Conservation (phyloP, 2,113 vertebrate genomes). For the Sorex araneus region DNA sequence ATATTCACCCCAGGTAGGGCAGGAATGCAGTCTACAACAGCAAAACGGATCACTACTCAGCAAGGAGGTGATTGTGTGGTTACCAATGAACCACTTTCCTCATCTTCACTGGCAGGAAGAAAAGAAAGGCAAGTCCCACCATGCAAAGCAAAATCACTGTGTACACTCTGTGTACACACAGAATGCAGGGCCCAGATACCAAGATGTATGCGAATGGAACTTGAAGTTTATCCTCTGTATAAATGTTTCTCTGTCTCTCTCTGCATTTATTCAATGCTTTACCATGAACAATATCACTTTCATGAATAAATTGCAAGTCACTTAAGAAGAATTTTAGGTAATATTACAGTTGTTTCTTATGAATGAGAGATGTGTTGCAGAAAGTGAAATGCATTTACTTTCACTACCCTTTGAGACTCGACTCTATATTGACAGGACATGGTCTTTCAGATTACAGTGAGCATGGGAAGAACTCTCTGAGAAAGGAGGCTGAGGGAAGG, state of each 20-base stretch:
- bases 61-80: background rate
- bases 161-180: background rate
- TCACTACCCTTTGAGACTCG: background rate
- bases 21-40: slow-evolving; percentile 1
- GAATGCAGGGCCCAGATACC: background rate
- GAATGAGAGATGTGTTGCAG: background rate
- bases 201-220: rapidly evolving
- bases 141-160: background rate
- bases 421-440: background rate
- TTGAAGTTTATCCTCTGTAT: background rate
- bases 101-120: background rate
- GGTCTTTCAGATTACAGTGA: background rate
- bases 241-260: background rate
- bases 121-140: background rate
- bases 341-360: background rate
- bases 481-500: background rate
- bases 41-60: background rate
- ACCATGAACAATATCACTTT: background rate
- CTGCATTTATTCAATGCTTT: background rate
- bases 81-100: background rate
- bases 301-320: background rate
- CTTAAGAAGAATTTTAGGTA: background rate
- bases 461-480: background rate
- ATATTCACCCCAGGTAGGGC: background rate
- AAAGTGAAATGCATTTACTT: background rate